Evolutionary conservation across 2,888 invertebrate species (phyloP).

Genomic region (Yponomeuta cagnagella): DNA sequence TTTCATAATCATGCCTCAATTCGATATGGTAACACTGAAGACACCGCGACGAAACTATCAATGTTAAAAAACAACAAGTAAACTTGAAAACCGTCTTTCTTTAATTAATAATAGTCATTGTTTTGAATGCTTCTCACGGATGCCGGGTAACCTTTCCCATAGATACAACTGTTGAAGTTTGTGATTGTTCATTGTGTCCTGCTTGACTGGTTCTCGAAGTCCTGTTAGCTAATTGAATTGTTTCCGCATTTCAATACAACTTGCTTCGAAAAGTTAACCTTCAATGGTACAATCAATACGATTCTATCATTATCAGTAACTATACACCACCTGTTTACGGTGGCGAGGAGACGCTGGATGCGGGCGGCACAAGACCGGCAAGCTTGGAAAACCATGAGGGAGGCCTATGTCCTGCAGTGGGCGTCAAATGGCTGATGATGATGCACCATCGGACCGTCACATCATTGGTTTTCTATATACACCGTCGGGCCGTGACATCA

Average conservation of each 20-base stretch:
- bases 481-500: too few species aligned
- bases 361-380: too few species aligned
- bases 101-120: conserved; percentile 24
- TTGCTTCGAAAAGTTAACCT: neutral
- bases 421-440: too few species aligned
- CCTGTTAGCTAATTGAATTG: neutral
- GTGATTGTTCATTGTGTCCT: conserved; percentile 11
- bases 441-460: too few species aligned
- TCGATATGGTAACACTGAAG: neutral
- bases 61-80: neutral
- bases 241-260: neutral
- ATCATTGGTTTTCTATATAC: too few species aligned
- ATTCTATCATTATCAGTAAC: neutral
- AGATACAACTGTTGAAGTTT: conserved; percentile 20
- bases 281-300: neutral
- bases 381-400: too few species aligned
- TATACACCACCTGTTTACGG: neutral
- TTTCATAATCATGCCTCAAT: neutral
- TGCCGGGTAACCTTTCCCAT: conserved; percentile 50
- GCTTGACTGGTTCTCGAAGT: conserved; percentile 6
- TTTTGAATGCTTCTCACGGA: conserved; percentile 51
- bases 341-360: too few species aligned
- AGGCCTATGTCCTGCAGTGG: too few species aligned
- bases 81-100: neutral
- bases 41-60: neutral